These are phyloP conservation scores for Salvelinus namaycush DNA, from an alignment of 2,113 vertebrate genomes.

Conservation along the genomic window DNA sequence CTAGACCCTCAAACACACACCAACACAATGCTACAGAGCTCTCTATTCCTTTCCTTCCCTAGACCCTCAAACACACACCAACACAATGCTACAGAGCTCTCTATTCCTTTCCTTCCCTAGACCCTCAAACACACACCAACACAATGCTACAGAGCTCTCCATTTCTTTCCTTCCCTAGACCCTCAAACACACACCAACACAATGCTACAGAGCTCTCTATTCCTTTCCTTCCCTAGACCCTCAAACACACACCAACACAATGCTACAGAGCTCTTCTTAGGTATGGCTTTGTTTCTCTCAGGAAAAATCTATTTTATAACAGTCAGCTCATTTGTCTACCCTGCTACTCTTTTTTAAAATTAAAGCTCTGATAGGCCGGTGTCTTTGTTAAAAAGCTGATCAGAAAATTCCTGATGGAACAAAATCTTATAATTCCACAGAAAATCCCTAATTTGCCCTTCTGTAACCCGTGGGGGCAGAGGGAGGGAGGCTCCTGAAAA, in stretches of 20 bases:
- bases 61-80: background rate
- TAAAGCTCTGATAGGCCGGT: background rate
- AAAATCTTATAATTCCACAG: conserved; percentile 18
- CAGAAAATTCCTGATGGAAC: conserved; percentile 31
- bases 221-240: too few relatives aligned
- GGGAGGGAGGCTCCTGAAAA: conserved; percentile 39
- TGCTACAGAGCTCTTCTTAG: background rate
- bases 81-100: background rate
- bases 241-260: background rate
- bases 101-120: background rate
- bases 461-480: conserved; percentile 2
- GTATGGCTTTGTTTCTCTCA: conserved; percentile 43
- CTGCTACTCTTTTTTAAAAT: conserved; percentile 1
- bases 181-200: background rate
- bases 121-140: background rate
- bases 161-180: too few relatives aligned
- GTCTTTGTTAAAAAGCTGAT: background rate
- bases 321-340: conserved; percentile 7
- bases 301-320: conserved; percentile 29
- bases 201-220: background rate
- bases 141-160: background rate
- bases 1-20: background rate
- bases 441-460: conserved; percentile 26
- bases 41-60: too few relatives aligned
- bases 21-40: background rate